Evolutionary conservation across 2,797 vertebrate species (phyloP), one percentile per base, ranked within the genome.

Genomic region (Coregonus ussuriensis): DNA sequence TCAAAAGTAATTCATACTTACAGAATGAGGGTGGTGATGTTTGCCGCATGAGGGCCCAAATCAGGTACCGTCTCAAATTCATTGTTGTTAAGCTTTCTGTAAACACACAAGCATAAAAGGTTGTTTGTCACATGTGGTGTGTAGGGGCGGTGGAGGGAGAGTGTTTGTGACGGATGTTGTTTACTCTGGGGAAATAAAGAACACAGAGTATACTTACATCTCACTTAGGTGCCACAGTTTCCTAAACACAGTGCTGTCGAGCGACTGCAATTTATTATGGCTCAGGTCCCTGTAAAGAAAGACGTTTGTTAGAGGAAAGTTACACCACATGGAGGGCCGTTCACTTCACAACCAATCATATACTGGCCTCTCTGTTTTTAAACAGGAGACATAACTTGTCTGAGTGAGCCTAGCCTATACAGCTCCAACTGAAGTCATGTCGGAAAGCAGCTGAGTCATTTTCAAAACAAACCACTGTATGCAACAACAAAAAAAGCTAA

Each of bases 31-130:
- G 94, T 87, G 59, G 96, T 97, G 89, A 99, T 87, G 90, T 97
- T 98, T 54, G 91, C 89, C 0, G 97, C 93, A 3, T 86, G 71
- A 5, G 88, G 87, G 25, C 97, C 97, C 86, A 99, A 87, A 85
- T 96, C 91, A 25, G 98, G 98, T 84, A 99, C 91, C 1, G 81
- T 82, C 77, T 96, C 95, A 81, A 99, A 84, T 79, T 97, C 95
- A 74, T 99, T 99, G 92, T 95, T 94, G 90, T 95, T 97, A 83
- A 99, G 86, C 79, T 97, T 98, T 92, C 98, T 99, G 90, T 70
- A 88, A 74, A 89, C 67, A 54, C 67, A 54, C 72, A 89, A 76
- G 2, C 18, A 31, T 78, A 47, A 86, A 62, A 25, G 84, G 74
- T 77, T 59, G 69, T 73, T 76, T 9, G 79, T 81, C 56, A 56